A percentile compares a stretch with the other conserved stretches of the same genome.
Conservation (phyloP, 2,797 vertebrate species). For the Cuculus canorus region DNA sequence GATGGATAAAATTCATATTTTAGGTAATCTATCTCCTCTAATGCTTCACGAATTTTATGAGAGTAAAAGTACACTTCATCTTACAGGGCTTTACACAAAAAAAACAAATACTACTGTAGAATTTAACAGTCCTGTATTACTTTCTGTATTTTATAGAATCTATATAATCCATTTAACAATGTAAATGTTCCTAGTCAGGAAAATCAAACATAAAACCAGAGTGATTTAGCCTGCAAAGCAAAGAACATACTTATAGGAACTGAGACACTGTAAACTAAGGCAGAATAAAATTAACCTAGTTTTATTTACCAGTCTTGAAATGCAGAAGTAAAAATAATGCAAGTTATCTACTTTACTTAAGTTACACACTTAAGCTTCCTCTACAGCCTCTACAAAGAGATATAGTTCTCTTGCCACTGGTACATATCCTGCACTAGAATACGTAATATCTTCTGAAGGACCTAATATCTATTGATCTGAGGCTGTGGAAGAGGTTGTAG, state of each 20-base stretch:
- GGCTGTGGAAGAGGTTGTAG: background rate
- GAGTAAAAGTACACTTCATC: background rate
- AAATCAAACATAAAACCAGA: background rate
- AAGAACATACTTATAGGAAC: background rate
- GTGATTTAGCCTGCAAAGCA: background rate
- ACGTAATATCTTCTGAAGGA: background rate
- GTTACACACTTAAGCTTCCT: background rate
- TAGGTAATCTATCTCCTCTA: background rate
- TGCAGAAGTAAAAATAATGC: background rate
- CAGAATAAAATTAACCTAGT: background rate
- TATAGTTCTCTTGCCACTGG: background rate
- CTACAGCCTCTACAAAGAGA: background rate
- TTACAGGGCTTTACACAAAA: background rate
- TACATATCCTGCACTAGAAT: background rate
- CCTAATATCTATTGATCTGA: background rate
- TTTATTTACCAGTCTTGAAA: background rate
- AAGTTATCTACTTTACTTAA: background rate
- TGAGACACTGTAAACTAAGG: fast-evolving
- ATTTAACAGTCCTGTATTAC: constrained; percentile 33
- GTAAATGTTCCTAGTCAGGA: background rate
- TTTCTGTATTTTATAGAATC: constrained; percentile 23
- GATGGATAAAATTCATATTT: background rate
- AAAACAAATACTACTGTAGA: background rate
- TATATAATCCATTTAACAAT: constrained; percentile 18
- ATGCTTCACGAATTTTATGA: background rate